phyloP scores from a whole-genome alignment of 2,888 invertebrate genomes.

The Trisateles emortualis region DNA sequence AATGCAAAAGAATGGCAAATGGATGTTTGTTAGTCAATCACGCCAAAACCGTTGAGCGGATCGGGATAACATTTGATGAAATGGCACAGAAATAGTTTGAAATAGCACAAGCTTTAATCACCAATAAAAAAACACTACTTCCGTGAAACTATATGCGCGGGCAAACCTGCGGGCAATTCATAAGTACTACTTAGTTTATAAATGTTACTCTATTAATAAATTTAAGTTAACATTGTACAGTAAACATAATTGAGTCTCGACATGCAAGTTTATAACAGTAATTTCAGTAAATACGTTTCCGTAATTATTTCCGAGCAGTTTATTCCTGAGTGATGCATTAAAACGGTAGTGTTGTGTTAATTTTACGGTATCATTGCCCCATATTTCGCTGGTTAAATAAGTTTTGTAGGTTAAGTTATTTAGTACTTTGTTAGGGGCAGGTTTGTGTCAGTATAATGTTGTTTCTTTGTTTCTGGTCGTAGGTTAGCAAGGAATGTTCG shows the following conservation, averaged over 20 bases:
- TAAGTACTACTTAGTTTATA: too few species aligned
- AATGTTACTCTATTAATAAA: too few species aligned
- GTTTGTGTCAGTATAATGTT: background rate
- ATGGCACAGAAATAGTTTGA: too few species aligned
- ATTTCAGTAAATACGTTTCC: conserved; percentile 38
- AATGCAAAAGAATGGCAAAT: too few species aligned
- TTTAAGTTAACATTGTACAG: conserved; percentile 6
- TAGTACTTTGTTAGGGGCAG: conserved; percentile 10
- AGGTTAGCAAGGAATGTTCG: background rate
- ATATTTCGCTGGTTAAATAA: conserved; percentile 37
- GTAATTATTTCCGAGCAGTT: conserved; percentile 48
- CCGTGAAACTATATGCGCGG: too few species aligned
- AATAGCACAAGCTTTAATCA: too few species aligned
- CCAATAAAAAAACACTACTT: too few species aligned
- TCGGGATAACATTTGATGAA: too few species aligned
- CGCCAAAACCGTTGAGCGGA: too few species aligned
- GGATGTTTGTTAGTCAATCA: too few species aligned
- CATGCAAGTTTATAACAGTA: conserved; percentile 44
- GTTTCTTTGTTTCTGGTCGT: background rate
- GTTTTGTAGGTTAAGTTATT: conserved; percentile 23
- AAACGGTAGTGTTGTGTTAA: conserved; percentile 41
- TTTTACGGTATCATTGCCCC: conserved; percentile 39
- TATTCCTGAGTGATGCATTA: conserved; percentile 43
- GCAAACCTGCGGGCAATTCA: too few species aligned
- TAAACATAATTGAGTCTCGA: conserved; percentile 28